phyloP scores from a whole-genome alignment of 2,888 invertebrate genomes.

The Sylvicola fuscatus region DNA sequence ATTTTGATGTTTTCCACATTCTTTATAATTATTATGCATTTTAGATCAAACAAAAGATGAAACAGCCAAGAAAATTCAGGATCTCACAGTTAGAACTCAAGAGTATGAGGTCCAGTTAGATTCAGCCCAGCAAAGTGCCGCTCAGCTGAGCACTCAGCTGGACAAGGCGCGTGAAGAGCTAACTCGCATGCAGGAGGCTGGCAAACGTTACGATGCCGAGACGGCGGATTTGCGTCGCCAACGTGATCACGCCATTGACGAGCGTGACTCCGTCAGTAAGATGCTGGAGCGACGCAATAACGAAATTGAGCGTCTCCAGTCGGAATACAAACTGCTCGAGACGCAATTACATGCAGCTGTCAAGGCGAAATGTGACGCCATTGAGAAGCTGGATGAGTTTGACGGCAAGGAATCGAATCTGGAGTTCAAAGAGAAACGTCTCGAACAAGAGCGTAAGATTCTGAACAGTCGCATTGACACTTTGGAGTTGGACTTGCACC shows the following conservation, averaged over 20 bases:
- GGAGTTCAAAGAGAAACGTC: conserved; percentile 61
- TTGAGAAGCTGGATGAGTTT: conserved; percentile 60
- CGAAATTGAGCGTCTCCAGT: conserved; percentile 50
- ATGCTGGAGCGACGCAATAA: conserved; percentile 49
- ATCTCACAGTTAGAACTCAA: conserved; percentile 38
- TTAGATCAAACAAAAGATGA: conserved; percentile 35
- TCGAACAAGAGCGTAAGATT: conserved; percentile 62
- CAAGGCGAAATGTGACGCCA: conserved; percentile 63
- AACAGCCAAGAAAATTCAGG: conserved; percentile 32
- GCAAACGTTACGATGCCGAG: conserved; percentile 42
- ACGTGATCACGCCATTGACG: conserved; percentile 48
- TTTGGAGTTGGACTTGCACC: conserved; percentile 56
- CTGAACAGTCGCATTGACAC: conserved; percentile 58
- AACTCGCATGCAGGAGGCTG: conserved; percentile 38
- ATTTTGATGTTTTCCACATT: too few relatives aligned
- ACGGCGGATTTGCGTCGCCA: conserved; percentile 43
- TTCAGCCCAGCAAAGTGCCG: conserved; percentile 36
- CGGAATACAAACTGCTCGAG: conserved; percentile 45
- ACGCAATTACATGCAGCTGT: conserved; percentile 55
- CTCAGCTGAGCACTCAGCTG: conserved; percentile 42
- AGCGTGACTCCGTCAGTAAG: conserved; percentile 49
- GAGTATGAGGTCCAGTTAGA: conserved; percentile 39
- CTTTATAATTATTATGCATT: conserved; percentile 8
- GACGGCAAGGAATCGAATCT: conserved; percentile 58
- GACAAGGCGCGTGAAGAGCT: conserved; percentile 39